Conservation (phyloP, 2,888 invertebrate species). For the Acronicta leporina region DNA sequence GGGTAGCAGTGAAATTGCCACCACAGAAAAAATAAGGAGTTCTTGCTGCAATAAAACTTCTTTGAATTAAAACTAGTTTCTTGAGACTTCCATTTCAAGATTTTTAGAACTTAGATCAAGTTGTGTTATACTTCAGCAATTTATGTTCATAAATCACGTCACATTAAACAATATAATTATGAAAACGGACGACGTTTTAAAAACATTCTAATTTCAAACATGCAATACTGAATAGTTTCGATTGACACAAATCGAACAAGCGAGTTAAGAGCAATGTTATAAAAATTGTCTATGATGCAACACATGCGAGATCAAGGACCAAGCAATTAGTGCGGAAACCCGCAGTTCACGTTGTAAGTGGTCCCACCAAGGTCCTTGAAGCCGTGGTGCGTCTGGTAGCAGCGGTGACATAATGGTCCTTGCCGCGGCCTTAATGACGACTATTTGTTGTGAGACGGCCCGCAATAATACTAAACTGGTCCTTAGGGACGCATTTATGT, state of each 20-base stretch:
- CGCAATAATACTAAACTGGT: conserved; percentile 49
- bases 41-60: neutral
- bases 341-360: conserved; percentile 62
- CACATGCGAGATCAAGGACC: conserved; percentile 52
- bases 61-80: neutral
- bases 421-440: conserved; percentile 69
- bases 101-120: neutral
- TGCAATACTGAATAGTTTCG: conserved; percentile 6
- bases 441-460: conserved; percentile 70
- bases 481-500: conserved; percentile 28
- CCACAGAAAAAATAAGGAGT: neutral
- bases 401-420: conserved; percentile 64
- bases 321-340: conserved; percentile 76
- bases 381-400: conserved; percentile 46
- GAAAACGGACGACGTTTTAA: too few species aligned
- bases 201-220: neutral
- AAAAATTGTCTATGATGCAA: conserved; percentile 24
- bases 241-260: neutral
- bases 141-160: too few species aligned
- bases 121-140: too few species aligned
- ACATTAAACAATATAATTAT: too few species aligned
- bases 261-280: conserved; percentile 1
- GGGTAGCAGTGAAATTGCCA: neutral
- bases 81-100: neutral
- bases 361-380: conserved; percentile 59